Evolutionary conservation across 2,113 vertebrate species (phyloP).

Genomic region (Crotalus horridus): DNA sequence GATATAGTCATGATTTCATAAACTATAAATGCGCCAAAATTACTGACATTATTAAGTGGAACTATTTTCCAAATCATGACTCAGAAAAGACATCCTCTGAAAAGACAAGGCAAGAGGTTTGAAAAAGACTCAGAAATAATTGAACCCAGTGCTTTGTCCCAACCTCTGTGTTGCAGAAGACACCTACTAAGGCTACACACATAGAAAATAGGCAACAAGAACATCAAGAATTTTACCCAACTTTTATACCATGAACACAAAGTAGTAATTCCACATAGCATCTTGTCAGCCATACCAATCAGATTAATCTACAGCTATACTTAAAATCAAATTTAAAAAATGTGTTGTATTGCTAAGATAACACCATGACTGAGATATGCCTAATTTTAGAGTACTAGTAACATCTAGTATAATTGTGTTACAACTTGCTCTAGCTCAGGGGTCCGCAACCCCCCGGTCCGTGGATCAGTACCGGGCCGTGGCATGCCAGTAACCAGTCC

Average conservation of each 20-base stretch:
- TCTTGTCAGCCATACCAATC: neutral
- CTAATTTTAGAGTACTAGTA: neutral
- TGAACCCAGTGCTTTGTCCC: neutral
- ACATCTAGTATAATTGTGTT: neutral
- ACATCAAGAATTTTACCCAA: neutral
- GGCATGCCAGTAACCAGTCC: no score
- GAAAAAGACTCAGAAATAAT: neutral
- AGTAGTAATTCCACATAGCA: neutral
- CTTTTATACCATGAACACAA: neutral
- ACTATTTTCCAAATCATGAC: neutral
- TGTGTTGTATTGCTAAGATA: neutral
- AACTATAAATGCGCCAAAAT: constrained; percentile 10
- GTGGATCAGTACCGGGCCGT: no score
- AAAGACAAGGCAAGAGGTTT: neutral
- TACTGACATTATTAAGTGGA: neutral
- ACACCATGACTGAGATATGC: neutral
- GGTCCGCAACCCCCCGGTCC: no score
- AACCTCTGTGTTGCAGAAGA: neutral
- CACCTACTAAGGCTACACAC: neutral
- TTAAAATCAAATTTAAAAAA: neutral
- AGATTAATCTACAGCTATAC: neutral
- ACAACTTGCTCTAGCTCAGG: neutral
- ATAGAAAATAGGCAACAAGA: neutral
- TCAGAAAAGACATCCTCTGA: neutral
- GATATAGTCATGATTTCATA: constrained; percentile 21